Conservation (phyloP, 2,797 vertebrate species). For the Chaenodraco wilsoni region DNA sequence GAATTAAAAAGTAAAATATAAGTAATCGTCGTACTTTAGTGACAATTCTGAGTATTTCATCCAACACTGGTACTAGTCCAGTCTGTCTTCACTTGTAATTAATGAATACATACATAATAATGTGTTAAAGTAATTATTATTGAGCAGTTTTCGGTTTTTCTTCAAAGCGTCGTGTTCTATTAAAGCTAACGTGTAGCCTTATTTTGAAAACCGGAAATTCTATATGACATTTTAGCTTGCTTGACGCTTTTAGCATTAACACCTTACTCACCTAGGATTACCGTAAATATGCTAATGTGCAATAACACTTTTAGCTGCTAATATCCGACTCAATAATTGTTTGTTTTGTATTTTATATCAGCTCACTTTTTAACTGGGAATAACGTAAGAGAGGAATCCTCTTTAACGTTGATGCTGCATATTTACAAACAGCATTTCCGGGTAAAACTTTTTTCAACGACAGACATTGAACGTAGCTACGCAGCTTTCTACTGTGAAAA, state of each 20-base stretch:
- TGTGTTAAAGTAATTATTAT: no score
- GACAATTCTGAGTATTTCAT: no score
- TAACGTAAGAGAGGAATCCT: constrained; percentile 11
- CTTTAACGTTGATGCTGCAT: constrained; percentile 62
- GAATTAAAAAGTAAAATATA: no score
- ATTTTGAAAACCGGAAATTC: constrained; percentile 35
- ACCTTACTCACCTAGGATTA: constrained; percentile 3
- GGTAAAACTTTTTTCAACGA: not conserved
- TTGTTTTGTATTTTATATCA: no score
- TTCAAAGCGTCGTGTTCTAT: not conserved
- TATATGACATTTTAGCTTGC: not conserved
- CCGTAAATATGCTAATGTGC: constrained; percentile 19
- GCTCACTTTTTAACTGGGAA: constrained; percentile 5
- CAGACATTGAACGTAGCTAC: not conserved
- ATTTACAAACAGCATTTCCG: constrained; percentile 37
- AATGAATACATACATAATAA: no score
- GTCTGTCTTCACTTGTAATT: fast-evolving
- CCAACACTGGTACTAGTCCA: no score
- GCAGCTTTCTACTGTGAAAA: no score
- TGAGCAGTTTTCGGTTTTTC: not conserved
- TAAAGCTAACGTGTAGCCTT: not conserved
- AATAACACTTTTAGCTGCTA: not conserved
- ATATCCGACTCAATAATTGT: no score
- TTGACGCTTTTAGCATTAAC: constrained; percentile 39
- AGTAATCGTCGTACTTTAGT: no score